phyloP scores from a whole-genome alignment of 1,140 invertebrate species.

The Zophobas atratus region DNA sequence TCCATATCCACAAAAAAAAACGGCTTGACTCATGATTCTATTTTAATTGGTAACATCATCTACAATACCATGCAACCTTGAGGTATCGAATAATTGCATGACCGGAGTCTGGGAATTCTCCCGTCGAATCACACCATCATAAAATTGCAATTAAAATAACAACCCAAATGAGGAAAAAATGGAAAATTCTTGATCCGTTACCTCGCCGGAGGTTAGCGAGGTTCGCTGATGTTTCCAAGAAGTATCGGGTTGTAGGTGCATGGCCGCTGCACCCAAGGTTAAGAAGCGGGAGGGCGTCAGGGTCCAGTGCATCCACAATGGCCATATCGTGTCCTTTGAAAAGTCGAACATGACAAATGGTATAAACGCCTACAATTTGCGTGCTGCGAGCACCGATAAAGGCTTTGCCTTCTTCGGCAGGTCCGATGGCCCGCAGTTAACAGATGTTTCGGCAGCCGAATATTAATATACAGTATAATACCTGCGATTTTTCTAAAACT shows the following conservation, averaged over 20 bases:
- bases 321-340: conserved; percentile 20
- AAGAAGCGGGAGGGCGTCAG: conserved; percentile 29
- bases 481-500: no score
- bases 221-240: conserved; percentile 22
- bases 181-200: conserved; percentile 16
- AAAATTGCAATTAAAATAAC: conserved; percentile 12
- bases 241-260: conserved; percentile 40
- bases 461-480: no score
- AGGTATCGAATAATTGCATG: background rate
- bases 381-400: no score
- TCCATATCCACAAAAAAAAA: background rate
- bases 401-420: no score
- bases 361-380: background rate
- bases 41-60: conserved; percentile 18
- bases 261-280: conserved; percentile 49
- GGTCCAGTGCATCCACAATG: conserved; percentile 38
- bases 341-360: background rate
- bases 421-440: no score
- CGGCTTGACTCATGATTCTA: background rate
- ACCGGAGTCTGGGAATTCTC: conserved; percentile 3
- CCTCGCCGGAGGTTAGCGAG: conserved; percentile 13
- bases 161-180: conserved; percentile 8
- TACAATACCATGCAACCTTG: conserved; percentile 1
- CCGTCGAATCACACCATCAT: conserved; percentile 10
- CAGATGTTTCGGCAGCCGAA: no score